Evolutionary conservation across 2,888 invertebrate genomes (phyloP).

Genomic region (Ectropis crepuscularia): DNA sequence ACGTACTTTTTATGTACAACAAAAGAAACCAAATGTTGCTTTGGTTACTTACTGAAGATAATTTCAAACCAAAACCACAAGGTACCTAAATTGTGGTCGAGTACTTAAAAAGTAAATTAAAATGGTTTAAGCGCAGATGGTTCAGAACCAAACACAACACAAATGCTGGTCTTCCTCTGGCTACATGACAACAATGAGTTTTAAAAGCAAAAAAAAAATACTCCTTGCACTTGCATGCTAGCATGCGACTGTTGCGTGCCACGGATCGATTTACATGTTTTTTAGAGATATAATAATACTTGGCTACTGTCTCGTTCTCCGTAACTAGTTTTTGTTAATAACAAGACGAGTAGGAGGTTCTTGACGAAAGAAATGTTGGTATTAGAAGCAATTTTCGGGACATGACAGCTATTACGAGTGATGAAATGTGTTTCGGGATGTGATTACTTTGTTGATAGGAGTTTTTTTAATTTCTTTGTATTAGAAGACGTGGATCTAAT

Average conservation of each 20-base stretch:
- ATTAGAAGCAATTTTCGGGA: constrained; percentile 54
- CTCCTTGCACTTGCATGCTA: constrained; percentile 36
- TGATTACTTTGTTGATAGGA: constrained; percentile 22
- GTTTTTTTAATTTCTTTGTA: background rate
- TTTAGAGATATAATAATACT: constrained; percentile 64
- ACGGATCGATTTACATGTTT: constrained; percentile 75
- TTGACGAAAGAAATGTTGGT: constrained; percentile 56
- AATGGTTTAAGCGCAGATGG: constrained; percentile 20
- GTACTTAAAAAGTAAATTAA: constrained; percentile 9
- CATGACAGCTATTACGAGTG: constrained; percentile 39
- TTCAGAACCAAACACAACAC: constrained; percentile 10
- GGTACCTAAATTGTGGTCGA: constrained; percentile 6
- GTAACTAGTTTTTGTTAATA: constrained; percentile 60
- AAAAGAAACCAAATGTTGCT: background rate
- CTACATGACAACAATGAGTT: constrained; percentile 30
- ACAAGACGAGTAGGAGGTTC: constrained; percentile 51
- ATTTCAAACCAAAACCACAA: constrained; percentile 11
- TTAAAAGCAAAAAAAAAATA: constrained; percentile 31
- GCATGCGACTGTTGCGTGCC: constrained; percentile 71
- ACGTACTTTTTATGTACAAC: no score
- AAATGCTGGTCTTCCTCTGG: constrained; percentile 31
- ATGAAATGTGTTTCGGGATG: constrained; percentile 33
- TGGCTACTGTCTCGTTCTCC: constrained; percentile 76
- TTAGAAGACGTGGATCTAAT: no score
- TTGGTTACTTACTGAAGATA: constrained; percentile 3